Percentiles rank a stretch among this genome's conserved stretches.
phyloP scores from a whole-genome alignment of 2,888 invertebrate species.

The Embidobia sp. region DNA sequence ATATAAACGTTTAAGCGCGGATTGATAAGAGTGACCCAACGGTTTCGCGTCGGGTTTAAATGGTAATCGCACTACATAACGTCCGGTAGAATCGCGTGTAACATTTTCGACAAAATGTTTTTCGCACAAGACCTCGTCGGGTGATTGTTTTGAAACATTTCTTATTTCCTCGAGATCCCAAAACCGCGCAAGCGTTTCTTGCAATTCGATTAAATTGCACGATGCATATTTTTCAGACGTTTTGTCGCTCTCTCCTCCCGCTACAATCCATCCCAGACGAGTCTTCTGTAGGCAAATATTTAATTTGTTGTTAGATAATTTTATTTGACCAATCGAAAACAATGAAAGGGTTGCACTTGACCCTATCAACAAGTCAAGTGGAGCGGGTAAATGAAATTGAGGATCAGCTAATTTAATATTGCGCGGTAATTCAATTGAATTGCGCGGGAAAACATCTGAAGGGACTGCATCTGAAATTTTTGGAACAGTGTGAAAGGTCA shows the following conservation, averaged over 20 bases:
- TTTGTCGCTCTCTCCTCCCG: neutral
- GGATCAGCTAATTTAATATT: constrained; percentile 45
- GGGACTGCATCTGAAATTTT: neutral
- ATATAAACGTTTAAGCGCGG: constrained; percentile 3
- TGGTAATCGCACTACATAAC: constrained; percentile 6
- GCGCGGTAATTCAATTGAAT: constrained; percentile 12
- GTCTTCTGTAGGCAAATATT: constrained; percentile 39
- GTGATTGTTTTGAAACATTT: neutral
- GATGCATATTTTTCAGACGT: neutral
- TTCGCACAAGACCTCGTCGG: neutral
- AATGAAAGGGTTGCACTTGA: constrained; percentile 34
- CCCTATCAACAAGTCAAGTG: constrained; percentile 36
- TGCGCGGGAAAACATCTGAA: constrained; percentile 1
- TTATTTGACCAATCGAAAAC: constrained; percentile 40
- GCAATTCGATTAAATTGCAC: constrained; percentile 3
- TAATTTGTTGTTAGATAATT: constrained; percentile 12
- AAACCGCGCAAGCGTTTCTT: neutral
- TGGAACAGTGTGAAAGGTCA: neutral
- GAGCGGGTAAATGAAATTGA: constrained; percentile 36
- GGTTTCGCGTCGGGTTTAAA: neutral
- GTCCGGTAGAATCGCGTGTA: neutral
- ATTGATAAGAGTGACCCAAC: neutral
- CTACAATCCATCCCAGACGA: constrained; percentile 59
- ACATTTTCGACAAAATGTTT: constrained; percentile 1
- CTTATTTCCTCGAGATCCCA: constrained; percentile 2